Evolutionary conservation across 2,888 invertebrate species (phyloP), one percentile per base, ranked within the genome.

Genomic region (Listrodromus nycthemerus): DNA sequence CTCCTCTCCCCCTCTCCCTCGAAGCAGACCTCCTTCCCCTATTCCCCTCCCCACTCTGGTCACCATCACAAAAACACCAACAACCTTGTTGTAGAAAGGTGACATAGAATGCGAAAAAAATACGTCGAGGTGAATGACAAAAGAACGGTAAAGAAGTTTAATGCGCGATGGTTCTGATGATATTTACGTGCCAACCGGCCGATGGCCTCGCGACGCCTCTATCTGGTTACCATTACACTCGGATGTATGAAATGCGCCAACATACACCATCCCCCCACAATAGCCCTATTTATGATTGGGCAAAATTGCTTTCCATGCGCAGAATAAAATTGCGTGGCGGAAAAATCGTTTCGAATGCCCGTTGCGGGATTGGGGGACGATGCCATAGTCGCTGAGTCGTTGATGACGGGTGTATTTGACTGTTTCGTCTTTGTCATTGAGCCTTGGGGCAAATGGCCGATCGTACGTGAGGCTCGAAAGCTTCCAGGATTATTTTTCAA

Each of bases 291-390:
- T 93, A 93, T 93, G 93, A 93, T 93, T 93, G 93, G 93, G 92
- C 92, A 93, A 93, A 93, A 93, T 93, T 93, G 93, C 93, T 93
- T 93, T 93, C 93, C 93, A 93, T 93, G 93, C 93, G 93, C 93
- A 93, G 93, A 93, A 93, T 93, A 93, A 93, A 93, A 93, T 93
- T 92, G 92, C 91, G 91, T 92, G 89, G 91, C 90, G 91, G 92
- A 92, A 92, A 92, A 92, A 93, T 92, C 92, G 90, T 91, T 89
- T 90, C 90, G 89, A 89, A 88, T 87, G 87, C 27, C 61, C 84
- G 71, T 83, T n/a, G n/a, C 19, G 13, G 8, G 65, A 37, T 69
- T 66, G 55, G 61, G 50, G 37, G 50, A 50, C n/a, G 41, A 33
- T 2, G 8, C 1, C 33, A 19, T 10, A 30, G 55, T 50, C 67